Conservation (phyloP, 2,888 invertebrate genomes). For the Eupithecia abbreviata region DNA sequence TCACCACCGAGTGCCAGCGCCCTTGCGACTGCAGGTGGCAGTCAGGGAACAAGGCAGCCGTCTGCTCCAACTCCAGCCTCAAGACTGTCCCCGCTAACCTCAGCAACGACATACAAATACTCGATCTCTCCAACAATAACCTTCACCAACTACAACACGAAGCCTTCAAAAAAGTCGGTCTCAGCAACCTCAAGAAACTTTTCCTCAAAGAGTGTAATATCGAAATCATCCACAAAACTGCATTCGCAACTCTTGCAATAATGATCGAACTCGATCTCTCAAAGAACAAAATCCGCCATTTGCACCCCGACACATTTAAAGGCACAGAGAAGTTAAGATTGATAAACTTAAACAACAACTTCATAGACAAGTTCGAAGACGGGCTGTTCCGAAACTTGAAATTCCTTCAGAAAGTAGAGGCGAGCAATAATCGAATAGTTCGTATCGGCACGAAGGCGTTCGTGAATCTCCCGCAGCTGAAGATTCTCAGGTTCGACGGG, state of each 20-base stretch:
- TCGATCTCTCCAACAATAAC: conserved; percentile 89
- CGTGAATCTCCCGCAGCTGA: conserved; percentile 86
- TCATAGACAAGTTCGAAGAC: conserved; percentile 88
- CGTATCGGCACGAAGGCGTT: conserved; percentile 89
- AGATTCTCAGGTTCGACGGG: conserved; percentile 88
- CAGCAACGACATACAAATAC: conserved; percentile 88
- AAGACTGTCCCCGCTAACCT: conserved; percentile 88
- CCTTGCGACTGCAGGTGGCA: conserved; percentile 94
- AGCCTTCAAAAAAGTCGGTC: conserved; percentile 87
- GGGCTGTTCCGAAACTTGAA: conserved; percentile 89
- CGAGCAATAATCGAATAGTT: conserved; percentile 90
- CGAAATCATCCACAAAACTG: conserved; percentile 87
- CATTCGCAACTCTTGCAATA: conserved; percentile 89
- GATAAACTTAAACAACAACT: conserved; percentile 90
- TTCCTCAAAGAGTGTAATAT: conserved; percentile 90
- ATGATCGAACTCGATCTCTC: conserved; percentile 93
- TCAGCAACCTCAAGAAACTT: conserved; percentile 92
- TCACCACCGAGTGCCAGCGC: conserved; percentile 86
- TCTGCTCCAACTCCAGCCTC: conserved; percentile 88
- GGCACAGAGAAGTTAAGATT: conserved; percentile 89
- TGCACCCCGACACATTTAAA: conserved; percentile 88
- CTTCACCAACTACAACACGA: conserved; percentile 86
- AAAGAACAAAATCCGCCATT: conserved; percentile 86
- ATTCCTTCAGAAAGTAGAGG: conserved; percentile 89
- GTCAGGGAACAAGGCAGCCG: conserved; percentile 92